Evolutionary conservation across 1,140 invertebrate genomes (phyloP).

Genomic region (Macrobrachium rosenbergii): DNA sequence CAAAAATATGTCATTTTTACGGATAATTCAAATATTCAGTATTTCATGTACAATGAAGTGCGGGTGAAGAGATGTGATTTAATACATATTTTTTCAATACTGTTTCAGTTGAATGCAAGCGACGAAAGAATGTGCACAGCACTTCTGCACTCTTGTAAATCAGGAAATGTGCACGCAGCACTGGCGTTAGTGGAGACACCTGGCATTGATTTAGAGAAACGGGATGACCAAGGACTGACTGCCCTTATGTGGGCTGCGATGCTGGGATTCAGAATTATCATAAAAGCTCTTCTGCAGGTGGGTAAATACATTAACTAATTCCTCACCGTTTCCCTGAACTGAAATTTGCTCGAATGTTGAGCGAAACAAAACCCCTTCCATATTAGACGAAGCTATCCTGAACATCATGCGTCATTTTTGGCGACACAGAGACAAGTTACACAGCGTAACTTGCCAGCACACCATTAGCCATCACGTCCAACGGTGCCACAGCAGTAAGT

Average conservation of each 20-base stretch:
- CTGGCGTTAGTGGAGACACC: conserved; percentile 60
- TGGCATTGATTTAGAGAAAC: conserved; percentile 37
- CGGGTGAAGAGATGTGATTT: neutral
- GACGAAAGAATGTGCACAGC: conserved; percentile 55
- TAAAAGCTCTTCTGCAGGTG: conserved; percentile 81
- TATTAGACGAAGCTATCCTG: no score
- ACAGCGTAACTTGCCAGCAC: no score
- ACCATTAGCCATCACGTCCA: no score
- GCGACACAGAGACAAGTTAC: no score
- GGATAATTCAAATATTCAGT: neutral
- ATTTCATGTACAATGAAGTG: neutral
- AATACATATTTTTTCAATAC: neutral
- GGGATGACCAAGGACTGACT: conserved; percentile 92
- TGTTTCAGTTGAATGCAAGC: conserved; percentile 46
- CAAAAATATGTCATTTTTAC: neutral
- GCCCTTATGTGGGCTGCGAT: conserved; percentile 96
- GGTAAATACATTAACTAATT: neutral
- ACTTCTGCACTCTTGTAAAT: conserved; percentile 60
- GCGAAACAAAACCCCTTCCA: no score
- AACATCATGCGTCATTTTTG: no score
- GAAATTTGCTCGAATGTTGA: no score
- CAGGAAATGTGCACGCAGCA: conserved; percentile 60
- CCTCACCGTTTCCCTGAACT: neutral
- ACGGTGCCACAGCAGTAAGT: neutral
- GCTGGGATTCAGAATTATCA: conserved; percentile 90